Evolutionary conservation across 53 echinoderm and acorn worm genomes (phyloP), one percentile per base, ranked within the genome.

Genomic region (Actinopyga echinites): DNA sequence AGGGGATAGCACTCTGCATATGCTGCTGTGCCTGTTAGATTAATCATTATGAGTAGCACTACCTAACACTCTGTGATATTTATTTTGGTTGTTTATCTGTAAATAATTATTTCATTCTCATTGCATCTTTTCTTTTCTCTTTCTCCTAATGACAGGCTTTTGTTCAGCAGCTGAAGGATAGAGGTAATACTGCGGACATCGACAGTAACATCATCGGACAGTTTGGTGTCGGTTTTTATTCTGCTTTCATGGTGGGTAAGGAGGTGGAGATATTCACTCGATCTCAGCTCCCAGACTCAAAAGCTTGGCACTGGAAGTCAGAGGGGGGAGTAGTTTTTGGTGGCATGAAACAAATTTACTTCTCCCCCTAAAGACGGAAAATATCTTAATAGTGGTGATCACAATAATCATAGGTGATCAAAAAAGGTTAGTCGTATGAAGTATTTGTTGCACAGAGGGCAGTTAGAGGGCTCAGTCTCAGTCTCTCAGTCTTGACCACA

Each of bases 151-250:
- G 49, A 8, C 69, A 95, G 95, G 95, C 91, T 12, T 95, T 95
- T 56, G 79, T 95, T 22, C 62, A 95, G 33, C 93, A 95, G 25
- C 56, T 95, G 74, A 53, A 91, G 49, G 83, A 86, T 57, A 86
- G 87, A 29, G 86, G 87, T 26, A 37, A 32, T 10, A 52, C 57
- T 11, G 84, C 55, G 0, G 34, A 79, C 25, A 44, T 82, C 6
- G 85, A 85, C 59, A 86, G 90, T 61, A 84, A 59, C 83, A 96
- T 96, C 84, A 94, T 96, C 34, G 96, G 96, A 44, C 96, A 96
- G 89, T 96, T 96, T 92, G 96, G 96, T 22, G 96, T 96, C 28
- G 96, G 96, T 13, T 96, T 96, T 79, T 96, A 96, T 63, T 96
- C 96, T 4, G 83, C 93, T 2, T 96, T 96, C 86, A 96, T 96